A percentile compares a stretch with the other conserved stretches of the same genome.
Conservation (phyloP, 2,888 invertebrate species). For the Drosophila paranaensis region DNA sequence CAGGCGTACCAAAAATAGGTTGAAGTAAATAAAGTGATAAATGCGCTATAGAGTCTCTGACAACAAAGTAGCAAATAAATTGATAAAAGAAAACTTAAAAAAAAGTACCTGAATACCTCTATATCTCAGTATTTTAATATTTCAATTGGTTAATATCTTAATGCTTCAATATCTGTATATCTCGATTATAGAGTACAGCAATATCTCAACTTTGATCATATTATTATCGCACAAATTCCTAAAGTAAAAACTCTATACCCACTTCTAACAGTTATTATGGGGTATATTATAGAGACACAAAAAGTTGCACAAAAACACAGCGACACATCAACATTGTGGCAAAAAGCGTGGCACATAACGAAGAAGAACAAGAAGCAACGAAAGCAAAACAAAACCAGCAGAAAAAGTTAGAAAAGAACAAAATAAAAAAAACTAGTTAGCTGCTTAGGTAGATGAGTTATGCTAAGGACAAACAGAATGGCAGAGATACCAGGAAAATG, state of each 20-base stretch:
- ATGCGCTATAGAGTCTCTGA: no score
- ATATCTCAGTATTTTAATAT: no score
- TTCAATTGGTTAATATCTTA: no score
- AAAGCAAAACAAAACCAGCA: slow-evolving; percentile 9
- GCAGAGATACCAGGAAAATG: slow-evolving; percentile 47
- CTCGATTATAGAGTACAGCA: no score
- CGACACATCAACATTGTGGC: slow-evolving; percentile 26
- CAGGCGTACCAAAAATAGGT: no score
- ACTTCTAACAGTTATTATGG: not conserved
- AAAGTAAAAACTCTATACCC: not conserved
- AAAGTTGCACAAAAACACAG: slow-evolving; percentile 32
- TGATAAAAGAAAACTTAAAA: no score
- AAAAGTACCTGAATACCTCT: no score
- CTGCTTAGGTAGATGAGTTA: slow-evolving; percentile 46
- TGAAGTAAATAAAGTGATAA: no score
- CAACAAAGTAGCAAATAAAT: no score
- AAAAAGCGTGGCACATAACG: slow-evolving; percentile 26
- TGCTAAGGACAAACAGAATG: slow-evolving; percentile 38
- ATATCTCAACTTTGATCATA: no score
- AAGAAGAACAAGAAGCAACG: not conserved
- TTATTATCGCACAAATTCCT: no score
- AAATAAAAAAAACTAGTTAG: slow-evolving; percentile 34
- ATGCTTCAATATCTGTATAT: no score
- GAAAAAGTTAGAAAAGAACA: not conserved
- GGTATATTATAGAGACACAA: not conserved